Evolutionary conservation across 2,888 invertebrate genomes (phyloP).

Genomic region (Hofmannophila pseudospretella): DNA sequence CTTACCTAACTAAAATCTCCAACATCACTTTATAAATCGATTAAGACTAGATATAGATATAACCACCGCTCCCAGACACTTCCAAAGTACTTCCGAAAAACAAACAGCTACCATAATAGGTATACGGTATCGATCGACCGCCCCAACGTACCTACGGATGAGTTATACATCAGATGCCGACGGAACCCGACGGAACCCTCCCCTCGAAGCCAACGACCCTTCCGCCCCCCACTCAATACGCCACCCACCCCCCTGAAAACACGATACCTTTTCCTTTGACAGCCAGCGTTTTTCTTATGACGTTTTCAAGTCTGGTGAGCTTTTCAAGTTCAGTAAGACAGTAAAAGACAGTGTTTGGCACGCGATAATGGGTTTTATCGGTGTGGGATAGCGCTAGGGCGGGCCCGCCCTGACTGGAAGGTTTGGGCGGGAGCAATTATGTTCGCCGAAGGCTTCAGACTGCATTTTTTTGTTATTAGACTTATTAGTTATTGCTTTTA

Average conservation of each 20-base stretch:
- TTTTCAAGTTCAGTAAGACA: constrained; percentile 61
- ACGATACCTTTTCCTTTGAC: constrained; percentile 52
- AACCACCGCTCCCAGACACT: not conserved
- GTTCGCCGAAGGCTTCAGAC: constrained; percentile 49
- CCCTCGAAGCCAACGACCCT: constrained; percentile 51
- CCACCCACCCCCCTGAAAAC: constrained; percentile 17
- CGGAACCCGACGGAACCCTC: constrained; percentile 37
- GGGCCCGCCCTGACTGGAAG: constrained; percentile 56
- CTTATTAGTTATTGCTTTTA: constrained; percentile 31
- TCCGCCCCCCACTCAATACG: constrained; percentile 22
- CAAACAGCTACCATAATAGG: constrained; percentile 50
- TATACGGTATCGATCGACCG: constrained; percentile 57
- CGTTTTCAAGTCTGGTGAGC: constrained; percentile 60
- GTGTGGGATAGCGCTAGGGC: constrained; percentile 28
- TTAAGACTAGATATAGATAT: too few species aligned
- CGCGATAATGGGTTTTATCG: constrained; percentile 56
- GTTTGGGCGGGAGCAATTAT: constrained; percentile 70
- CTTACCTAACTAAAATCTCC: too few species aligned
- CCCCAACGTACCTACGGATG: constrained; percentile 64
- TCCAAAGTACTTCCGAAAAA: constrained; percentile 28
- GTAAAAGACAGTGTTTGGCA: constrained; percentile 48
- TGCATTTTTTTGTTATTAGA: constrained; percentile 47
- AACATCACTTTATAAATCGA: too few species aligned
- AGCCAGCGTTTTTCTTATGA: constrained; percentile 50
- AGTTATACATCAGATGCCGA: constrained; percentile 54